Evolutionary conservation across 2,888 invertebrate species (phyloP).

Genomic region (Sarcophaga subvicina): DNA sequence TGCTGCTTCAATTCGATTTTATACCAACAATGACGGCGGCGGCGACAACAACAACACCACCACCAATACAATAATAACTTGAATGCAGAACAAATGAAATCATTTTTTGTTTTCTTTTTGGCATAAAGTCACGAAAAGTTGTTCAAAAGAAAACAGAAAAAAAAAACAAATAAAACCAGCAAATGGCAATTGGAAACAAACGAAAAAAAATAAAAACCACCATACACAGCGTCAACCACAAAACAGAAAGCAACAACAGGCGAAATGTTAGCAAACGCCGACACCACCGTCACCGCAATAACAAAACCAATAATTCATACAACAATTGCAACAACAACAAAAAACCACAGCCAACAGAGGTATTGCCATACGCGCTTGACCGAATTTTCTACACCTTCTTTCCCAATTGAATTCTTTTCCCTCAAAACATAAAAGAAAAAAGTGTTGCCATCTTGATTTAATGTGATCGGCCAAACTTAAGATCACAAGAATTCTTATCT

Average conservation of each 20-base stretch:
- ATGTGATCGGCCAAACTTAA: no score
- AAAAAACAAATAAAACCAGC: constrained; percentile 26
- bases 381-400: constrained; percentile 8
- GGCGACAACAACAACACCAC: no score
- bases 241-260: not conserved
- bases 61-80: constrained; percentile 35
- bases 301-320: not conserved
- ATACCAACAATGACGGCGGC: no score
- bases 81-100: constrained; percentile 62
- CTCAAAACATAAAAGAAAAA: no score
- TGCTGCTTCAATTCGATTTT: no score
- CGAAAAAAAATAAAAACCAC: constrained; percentile 11
- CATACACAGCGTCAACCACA: constrained; percentile 28
- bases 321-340: not conserved
- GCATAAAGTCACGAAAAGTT: constrained; percentile 65
- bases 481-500: no score
- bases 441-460: no score
- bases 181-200: constrained; percentile 25
- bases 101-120: constrained; percentile 61
- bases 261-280: no score
- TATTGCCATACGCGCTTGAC: constrained; percentile 27
- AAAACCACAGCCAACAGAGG: not conserved
- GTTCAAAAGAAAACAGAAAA: constrained; percentile 34
- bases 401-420: no score
- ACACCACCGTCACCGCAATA: no score